Evolutionary conservation across 1,140 invertebrate species (phyloP).

Genomic region (Drosophila auraria): DNA sequence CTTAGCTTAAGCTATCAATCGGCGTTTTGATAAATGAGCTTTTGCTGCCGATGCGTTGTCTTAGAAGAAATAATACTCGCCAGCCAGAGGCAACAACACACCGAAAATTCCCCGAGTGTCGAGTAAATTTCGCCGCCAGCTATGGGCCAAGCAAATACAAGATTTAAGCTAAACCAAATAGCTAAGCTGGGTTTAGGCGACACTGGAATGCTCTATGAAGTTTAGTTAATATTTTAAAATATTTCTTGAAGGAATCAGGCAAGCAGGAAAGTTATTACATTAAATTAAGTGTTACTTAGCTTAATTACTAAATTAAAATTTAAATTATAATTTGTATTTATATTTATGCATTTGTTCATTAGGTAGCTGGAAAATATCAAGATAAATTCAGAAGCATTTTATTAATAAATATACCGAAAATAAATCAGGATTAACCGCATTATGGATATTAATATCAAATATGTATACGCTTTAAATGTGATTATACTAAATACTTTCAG

Average conservation of each 20-base stretch:
- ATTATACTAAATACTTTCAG: no score
- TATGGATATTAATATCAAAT: not conserved
- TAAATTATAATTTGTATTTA: not conserved
- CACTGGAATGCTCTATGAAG: conserved; percentile 21
- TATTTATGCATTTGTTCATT: not conserved
- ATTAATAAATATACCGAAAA: not conserved
- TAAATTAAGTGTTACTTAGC: no score
- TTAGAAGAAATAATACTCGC: conserved; percentile 37
- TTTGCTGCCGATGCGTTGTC: conserved; percentile 59
- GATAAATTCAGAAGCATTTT: not conserved
- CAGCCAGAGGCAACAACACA: conserved; percentile 34
- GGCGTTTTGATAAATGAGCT: conserved; percentile 78
- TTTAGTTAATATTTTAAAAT: not conserved
- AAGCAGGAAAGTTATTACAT: not conserved
- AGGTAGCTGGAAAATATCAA: not conserved
- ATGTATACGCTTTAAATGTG: no score
- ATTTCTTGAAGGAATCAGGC: no score
- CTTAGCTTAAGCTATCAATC: conserved; percentile 65
- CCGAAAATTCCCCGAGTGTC: conserved; percentile 63
- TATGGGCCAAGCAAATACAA: conserved; percentile 76
- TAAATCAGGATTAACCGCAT: not conserved
- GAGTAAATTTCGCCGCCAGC: conserved; percentile 68
- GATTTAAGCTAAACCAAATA: conserved; percentile 46
- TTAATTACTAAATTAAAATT: no score
- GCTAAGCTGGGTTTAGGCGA: conserved; percentile 5